These are phyloP conservation scores for Vimba vimba DNA, from an alignment of 2,113 vertebrate genomes.

Conservation along the genomic window DNA sequence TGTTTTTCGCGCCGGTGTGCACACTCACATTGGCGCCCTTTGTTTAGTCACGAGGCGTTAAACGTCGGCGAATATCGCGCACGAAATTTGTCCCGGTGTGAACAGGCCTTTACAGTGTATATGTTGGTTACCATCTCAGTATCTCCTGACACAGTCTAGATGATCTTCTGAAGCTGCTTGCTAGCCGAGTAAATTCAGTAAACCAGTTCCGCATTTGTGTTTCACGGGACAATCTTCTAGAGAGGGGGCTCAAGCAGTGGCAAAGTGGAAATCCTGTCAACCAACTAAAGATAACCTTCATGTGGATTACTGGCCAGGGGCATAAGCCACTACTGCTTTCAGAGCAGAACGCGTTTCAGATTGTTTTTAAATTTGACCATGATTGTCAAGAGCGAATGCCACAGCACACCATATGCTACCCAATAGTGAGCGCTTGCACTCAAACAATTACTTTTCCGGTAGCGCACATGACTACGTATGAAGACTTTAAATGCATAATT, in stretches of 20 bases:
- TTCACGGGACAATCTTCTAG: conserved; percentile 10
- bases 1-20: no score
- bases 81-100: no score
- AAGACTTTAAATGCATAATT: conserved; percentile 1
- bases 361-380: conserved; percentile 8
- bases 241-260: background rate
- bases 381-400: background rate
- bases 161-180: conserved; percentile 1
- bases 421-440: background rate
- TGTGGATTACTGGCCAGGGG: conserved; percentile 3
- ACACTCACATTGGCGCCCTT: no score
- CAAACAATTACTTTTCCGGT: background rate
- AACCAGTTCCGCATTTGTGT: background rate
- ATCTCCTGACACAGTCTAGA: background rate
- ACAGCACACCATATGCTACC: background rate
- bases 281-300: background rate
- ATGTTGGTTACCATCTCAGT: background rate
- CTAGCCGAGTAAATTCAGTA: background rate
- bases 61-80: no score
- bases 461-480: background rate
- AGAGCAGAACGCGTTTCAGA: background rate
- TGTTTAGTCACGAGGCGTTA: no score
- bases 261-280: background rate
- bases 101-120: no score
- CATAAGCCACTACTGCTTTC: conserved; percentile 1